These are phyloP conservation scores for Hymenopus coronatus DNA, from an alignment of 2,888 invertebrate species.

Conservation along the genomic window DNA sequence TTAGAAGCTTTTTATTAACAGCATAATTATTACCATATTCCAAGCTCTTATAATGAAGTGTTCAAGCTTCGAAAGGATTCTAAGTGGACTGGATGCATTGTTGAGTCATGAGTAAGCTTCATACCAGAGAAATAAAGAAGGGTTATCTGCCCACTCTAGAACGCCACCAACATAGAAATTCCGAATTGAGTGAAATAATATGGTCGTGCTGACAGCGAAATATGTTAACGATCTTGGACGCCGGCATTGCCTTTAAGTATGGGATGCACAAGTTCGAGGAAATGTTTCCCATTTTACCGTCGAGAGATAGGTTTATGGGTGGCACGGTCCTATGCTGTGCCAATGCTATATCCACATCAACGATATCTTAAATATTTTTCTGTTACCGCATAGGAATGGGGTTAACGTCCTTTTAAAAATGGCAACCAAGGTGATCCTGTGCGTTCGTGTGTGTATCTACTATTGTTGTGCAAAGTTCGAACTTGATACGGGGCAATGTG, in stretches of 20 bases:
- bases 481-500: too few species aligned
- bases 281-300: background rate
- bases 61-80: too few species aligned
- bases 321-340: background rate
- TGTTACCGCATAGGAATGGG: background rate
- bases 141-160: background rate
- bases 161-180: background rate
- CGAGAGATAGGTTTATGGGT: background rate
- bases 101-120: background rate
- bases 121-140: background rate
- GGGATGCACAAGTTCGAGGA: background rate
- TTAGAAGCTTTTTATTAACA: too few species aligned
- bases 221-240: background rate
- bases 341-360: background rate
- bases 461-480: too few species aligned
- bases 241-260: background rate
- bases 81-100: background rate
- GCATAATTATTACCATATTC: too few species aligned
- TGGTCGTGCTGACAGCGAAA: background rate
- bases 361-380: background rate
- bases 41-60: too few species aligned
- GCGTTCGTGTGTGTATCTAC: too few species aligned
- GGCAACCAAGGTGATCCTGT: too few species aligned
- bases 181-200: background rate
- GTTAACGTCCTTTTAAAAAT: background rate